phyloP scores from a whole-genome alignment of 2,113 vertebrate genomes.

The Patagioenas fasciata region DNA sequence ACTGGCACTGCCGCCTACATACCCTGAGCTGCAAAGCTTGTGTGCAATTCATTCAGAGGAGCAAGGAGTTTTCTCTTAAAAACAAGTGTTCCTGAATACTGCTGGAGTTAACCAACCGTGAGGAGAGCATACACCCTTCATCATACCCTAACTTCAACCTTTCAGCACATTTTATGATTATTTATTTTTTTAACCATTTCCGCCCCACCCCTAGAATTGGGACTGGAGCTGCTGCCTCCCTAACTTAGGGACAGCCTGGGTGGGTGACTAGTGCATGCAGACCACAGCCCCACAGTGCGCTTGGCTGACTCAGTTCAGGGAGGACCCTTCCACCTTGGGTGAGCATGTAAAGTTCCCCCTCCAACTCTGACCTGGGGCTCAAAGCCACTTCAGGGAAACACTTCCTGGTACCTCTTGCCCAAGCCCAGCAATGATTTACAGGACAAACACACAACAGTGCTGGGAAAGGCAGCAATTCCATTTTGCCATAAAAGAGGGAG shows the following conservation, averaged over 20 bases:
- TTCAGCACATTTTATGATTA: neutral
- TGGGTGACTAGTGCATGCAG: accelerated
- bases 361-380: neutral
- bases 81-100: neutral
- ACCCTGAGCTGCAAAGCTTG: accelerated
- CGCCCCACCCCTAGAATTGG: accelerated
- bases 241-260: accelerated
- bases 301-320: neutral
- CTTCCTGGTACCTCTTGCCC: neutral
- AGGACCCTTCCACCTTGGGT: neutral
- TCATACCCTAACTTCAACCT: neutral
- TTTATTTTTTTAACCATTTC: neutral
- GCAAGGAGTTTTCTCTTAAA: neutral
- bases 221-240: neutral
- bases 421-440: neutral
- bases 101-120: neutral
- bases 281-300: neutral
- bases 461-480: neutral
- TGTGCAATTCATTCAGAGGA: accelerated
- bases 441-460: neutral
- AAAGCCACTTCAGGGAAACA: neutral
- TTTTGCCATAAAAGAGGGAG: neutral
- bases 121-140: neutral
- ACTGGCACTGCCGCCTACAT: accelerated
- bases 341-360: neutral